A percentile compares a stretch with the other conserved stretches of the same genome.
Conservation (phyloP, 2,113 vertebrate species). For the Tragulus kanchil region DNA sequence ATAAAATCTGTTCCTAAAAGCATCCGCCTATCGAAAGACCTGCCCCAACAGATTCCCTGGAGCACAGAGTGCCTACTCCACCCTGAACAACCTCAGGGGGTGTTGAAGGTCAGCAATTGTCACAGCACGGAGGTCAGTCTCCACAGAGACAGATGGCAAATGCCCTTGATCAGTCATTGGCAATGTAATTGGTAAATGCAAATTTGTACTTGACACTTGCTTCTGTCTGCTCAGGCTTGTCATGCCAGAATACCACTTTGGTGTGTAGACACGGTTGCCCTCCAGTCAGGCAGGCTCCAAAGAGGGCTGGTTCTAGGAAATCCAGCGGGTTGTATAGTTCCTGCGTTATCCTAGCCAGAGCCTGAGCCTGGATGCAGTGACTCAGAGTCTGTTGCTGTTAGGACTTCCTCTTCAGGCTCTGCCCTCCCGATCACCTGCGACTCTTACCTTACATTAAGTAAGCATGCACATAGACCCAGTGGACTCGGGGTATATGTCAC, state of each 20-base stretch:
- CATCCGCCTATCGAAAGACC: no score
- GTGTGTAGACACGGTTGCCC: not conserved
- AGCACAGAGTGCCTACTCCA: no score
- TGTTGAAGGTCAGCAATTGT: no score
- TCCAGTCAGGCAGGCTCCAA: not conserved
- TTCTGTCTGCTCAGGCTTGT: not conserved
- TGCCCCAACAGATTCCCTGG: no score
- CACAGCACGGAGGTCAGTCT: no score
- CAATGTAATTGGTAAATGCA: no score
- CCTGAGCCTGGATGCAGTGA: not conserved
- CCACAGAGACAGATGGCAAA: no score
- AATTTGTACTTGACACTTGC: no score
- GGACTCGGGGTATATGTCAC: not conserved
- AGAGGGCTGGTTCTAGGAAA: not conserved
- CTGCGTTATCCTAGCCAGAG: fast-evolving
- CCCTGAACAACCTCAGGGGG: no score
- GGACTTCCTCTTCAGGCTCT: not conserved
- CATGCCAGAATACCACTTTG: not conserved
- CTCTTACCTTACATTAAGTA: not conserved
- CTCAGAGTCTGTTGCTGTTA: not conserved
- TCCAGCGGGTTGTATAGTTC: not conserved
- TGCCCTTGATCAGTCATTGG: no score
- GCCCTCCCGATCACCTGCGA: fast-evolving
- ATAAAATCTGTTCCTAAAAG: no score
- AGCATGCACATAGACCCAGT: not conserved